Conservation (phyloP, 2,113 vertebrate species). For the Sceloporus tristichus region DNA sequence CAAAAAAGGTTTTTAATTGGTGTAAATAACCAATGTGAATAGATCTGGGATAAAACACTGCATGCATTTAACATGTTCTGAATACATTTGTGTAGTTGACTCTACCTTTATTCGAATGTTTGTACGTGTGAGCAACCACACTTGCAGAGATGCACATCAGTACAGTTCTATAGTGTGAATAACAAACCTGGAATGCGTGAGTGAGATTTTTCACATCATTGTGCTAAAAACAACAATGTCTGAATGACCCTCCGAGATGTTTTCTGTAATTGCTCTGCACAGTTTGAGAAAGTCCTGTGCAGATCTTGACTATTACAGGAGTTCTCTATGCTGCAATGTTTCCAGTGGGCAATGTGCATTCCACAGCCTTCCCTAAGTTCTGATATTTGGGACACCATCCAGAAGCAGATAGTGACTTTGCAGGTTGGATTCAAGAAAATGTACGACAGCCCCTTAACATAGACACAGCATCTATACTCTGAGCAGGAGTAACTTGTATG, state of each 20-base stretch:
- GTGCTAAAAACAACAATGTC: no score
- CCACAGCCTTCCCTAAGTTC: background rate
- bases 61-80: no score
- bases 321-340: background rate
- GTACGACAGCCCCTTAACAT: background rate
- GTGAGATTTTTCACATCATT: no score
- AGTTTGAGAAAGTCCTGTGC: background rate
- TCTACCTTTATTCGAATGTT: no score
- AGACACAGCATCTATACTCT: background rate
- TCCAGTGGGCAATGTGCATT: background rate
- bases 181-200: no score
- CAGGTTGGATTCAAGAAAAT: background rate
- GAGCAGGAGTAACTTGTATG: background rate
- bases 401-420: background rate
- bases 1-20: no score
- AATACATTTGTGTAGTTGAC: no score
- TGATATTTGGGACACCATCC: background rate
- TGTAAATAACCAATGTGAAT: no score
- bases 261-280: background rate
- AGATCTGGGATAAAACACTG: no score
- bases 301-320: background rate
- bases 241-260: background rate
- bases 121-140: no score
- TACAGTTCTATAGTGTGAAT: no score
- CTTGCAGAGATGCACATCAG: no score